Evolutionary conservation across 2,113 vertebrate genomes (phyloP).

Genomic region (Eptatretus burgeri): DNA sequence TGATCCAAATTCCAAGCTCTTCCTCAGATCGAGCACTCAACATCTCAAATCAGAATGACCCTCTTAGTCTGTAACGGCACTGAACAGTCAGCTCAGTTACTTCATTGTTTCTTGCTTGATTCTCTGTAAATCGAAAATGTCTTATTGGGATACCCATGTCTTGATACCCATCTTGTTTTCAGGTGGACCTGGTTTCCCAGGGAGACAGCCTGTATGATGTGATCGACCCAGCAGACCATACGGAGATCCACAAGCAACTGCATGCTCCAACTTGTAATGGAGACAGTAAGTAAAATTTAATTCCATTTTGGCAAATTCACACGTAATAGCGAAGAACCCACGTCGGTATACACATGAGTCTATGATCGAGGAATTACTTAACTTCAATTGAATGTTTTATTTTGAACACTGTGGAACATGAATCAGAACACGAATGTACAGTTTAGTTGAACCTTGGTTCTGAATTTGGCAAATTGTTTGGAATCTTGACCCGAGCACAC

Average conservation of each 20-base stretch:
- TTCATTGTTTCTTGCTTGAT: not conserved
- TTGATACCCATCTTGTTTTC: not conserved
- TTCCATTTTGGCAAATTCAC: too few species aligned
- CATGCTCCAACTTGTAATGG: constrained; percentile 10
- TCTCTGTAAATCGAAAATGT: not conserved
- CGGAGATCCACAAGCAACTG: constrained; percentile 11
- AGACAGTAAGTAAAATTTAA: too few species aligned
- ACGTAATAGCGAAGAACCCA: constrained; percentile 13
- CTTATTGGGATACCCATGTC: constrained; percentile 10
- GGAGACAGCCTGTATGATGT: constrained; percentile 16
- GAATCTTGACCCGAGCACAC: too few species aligned
- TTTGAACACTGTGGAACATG: too few species aligned
- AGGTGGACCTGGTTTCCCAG: constrained; percentile 17
- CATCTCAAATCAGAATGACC: too few species aligned
- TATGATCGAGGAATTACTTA: not conserved
- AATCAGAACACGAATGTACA: too few species aligned
- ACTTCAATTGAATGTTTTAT: too few species aligned
- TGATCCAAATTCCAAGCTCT: too few species aligned
- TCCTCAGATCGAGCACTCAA: too few species aligned
- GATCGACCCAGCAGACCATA: not conserved
- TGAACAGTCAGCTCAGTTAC: not conserved
- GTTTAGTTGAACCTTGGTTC: too few species aligned
- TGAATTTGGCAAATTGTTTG: too few species aligned
- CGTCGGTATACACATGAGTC: not conserved
- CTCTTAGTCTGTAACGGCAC: too few species aligned